Percentiles rank a stretch among this genome's conserved stretches.
Conservation (phyloP, 2,888 invertebrate species). For the Dryocosmus kuriphilus region DNA sequence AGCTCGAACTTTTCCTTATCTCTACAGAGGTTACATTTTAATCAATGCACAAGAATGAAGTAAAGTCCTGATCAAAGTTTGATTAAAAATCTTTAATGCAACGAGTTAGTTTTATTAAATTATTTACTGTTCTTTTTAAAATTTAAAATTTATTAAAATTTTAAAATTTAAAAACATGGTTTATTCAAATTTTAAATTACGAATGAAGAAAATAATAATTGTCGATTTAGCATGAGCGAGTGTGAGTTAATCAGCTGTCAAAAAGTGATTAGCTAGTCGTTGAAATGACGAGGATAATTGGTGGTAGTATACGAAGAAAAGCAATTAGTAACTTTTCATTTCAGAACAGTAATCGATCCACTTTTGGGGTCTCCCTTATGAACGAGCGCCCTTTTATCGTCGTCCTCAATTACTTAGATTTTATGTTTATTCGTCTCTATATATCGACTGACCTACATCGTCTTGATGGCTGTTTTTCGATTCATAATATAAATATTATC, state of each 20-base stretch:
- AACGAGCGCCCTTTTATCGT: neutral
- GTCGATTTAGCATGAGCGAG: neutral
- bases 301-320: neutral
- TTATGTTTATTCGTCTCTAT: neutral
- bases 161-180: neutral
- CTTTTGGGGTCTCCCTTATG: neutral
- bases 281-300: neutral
- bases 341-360: neutral
- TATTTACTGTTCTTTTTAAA: no score
- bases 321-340: slow-evolving; percentile 7
- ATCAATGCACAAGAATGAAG: no score
- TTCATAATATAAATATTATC: no score
- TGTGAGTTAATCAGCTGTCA: neutral
- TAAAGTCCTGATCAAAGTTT: no score
- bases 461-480: no score
- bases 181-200: neutral
- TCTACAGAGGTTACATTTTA: no score
- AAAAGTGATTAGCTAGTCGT: neutral
- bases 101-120: no score
- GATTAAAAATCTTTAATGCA: no score
- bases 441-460: no score
- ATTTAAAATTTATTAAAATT: neutral
- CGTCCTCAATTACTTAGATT: neutral
- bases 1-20: no score
- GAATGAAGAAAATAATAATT: neutral